phyloP scores from a whole-genome alignment of 2,113 vertebrate genomes.

The Austrofundulus limnaeus region DNA sequence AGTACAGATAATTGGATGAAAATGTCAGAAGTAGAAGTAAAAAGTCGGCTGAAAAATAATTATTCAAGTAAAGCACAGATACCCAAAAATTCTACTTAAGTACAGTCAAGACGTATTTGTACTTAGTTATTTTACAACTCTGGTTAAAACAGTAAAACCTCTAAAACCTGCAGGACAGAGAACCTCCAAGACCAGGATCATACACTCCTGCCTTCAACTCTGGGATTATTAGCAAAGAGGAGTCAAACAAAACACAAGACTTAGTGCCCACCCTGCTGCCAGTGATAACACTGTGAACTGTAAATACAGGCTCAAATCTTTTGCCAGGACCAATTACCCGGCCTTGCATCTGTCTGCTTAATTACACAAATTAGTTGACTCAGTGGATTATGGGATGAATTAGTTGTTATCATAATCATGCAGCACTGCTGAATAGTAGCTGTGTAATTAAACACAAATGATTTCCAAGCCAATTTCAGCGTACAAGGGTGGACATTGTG shows the following conservation, averaged over 20 bases:
- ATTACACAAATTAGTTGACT: constrained; percentile 61
- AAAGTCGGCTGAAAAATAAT: too few relatives aligned
- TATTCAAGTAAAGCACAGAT: too few relatives aligned
- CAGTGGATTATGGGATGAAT: constrained; percentile 55
- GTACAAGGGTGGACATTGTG: constrained; percentile 13
- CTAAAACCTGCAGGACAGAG: too few relatives aligned
- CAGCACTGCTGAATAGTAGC: constrained; percentile 42
- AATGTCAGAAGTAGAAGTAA: too few relatives aligned
- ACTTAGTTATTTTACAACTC: too few relatives aligned
- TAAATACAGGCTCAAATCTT: constrained; percentile 42
- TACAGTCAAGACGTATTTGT: too few relatives aligned
- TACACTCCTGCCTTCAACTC: constrained; percentile 9
- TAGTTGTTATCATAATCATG: constrained; percentile 57
- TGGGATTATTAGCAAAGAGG: constrained; percentile 20
- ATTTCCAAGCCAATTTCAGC: constrained; percentile 35
- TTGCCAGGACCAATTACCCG: constrained; percentile 51
- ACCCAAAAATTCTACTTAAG: too few relatives aligned
- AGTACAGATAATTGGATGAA: too few relatives aligned
- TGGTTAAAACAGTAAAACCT: too few relatives aligned
- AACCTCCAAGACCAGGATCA: too few relatives aligned
- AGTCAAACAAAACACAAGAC: constrained; percentile 25
- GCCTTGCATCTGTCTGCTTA: constrained; percentile 36
- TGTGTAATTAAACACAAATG: constrained; percentile 34
- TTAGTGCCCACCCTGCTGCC: neutral
- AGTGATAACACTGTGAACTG: constrained; percentile 28